A percentile compares a stretch with the other conserved stretches of the same genome.
phyloP scores from a whole-genome alignment of 2,113 vertebrate genomes.

The Papio anubis region DNA sequence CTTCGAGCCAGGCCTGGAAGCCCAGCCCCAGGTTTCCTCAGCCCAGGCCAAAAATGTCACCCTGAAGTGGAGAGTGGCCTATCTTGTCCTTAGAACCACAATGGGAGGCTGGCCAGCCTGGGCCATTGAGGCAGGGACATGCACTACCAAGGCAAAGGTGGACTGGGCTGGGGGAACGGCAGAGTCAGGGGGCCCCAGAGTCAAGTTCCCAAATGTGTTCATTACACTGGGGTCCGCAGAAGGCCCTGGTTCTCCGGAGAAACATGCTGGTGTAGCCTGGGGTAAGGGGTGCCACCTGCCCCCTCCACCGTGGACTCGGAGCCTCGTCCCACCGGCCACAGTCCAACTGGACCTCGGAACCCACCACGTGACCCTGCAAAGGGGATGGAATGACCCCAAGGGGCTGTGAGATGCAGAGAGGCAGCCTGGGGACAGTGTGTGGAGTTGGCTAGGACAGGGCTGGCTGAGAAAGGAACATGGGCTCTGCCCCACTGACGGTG shows the following conservation, averaged over 20 bases:
- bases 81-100: neutral
- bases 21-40: neutral
- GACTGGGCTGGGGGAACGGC: too few relatives aligned
- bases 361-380: accelerated
- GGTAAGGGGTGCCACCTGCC: neutral
- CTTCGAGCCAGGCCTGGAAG: neutral
- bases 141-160: neutral
- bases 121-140: neutral
- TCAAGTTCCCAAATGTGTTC: neutral
- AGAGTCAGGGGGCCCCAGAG: neutral
- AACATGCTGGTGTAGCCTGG: accelerated
- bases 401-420: neutral
- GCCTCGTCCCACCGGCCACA: neutral
- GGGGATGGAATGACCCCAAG: neutral
- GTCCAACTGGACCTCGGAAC: neutral
- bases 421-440: neutral
- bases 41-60: neutral
- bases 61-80: neutral
- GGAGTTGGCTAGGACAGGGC: neutral
- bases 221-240: accelerated
- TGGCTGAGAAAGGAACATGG: neutral
- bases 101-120: neutral
- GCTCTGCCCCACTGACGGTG: neutral
- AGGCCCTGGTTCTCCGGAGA: neutral
- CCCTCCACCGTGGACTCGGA: neutral